These are phyloP conservation scores for Proterorhinus semilunaris DNA, from an alignment of 2,113 vertebrate genomes.

Conservation along the genomic window DNA sequence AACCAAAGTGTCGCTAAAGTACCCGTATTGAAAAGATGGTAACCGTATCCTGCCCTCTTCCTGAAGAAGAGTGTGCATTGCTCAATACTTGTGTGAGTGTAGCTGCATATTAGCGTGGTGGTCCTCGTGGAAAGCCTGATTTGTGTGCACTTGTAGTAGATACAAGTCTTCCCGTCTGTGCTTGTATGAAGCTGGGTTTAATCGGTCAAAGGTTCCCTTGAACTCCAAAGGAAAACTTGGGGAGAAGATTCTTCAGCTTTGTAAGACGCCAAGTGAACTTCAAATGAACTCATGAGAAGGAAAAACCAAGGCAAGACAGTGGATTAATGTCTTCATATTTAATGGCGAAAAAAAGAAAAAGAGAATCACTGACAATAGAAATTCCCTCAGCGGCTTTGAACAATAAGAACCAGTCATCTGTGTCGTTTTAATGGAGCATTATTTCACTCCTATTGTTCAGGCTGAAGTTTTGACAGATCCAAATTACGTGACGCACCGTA, in stretches of 20 bases:
- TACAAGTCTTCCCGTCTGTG: background rate
- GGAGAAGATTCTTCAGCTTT: conserved; percentile 24
- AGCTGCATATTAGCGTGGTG: background rate
- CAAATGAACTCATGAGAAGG: conserved; percentile 27
- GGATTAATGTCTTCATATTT: conserved; percentile 6
- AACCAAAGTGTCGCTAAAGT: too few species aligned
- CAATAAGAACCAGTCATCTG: background rate
- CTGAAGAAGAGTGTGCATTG: too few species aligned
- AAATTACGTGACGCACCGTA: background rate
- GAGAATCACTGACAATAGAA: conserved; percentile 4
- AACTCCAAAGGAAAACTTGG: conserved; percentile 22
- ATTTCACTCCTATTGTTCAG: conserved; percentile 2
- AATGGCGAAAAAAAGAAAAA: conserved; percentile 15
- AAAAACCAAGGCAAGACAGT: too few species aligned
- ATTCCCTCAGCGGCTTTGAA: background rate
- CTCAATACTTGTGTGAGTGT: too few species aligned
- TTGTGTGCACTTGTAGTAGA: background rate
- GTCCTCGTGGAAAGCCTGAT: background rate
- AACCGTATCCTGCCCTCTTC: too few species aligned
- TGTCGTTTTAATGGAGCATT: conserved; percentile 3
- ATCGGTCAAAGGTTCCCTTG: conserved; percentile 21
- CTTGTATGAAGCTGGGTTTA: background rate
- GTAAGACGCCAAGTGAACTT: conserved; percentile 17
- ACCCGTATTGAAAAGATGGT: too few species aligned
- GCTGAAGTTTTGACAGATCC: background rate